Evolutionary conservation across 2,113 vertebrate species (phyloP).

Genomic region (Poeciliopsis retropinna): DNA sequence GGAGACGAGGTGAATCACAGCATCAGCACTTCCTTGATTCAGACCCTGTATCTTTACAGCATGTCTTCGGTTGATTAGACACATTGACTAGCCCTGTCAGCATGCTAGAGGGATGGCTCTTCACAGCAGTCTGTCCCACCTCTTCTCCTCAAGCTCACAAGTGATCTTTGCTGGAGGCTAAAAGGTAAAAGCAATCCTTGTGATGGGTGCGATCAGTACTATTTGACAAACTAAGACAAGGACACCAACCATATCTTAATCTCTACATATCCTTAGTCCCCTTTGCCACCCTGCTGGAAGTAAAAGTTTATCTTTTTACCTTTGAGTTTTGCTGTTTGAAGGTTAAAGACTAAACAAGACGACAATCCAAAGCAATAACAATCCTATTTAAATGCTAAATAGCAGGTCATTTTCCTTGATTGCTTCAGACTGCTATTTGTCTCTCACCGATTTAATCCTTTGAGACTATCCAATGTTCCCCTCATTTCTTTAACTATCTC

Average conservation of each 20-base stretch:
- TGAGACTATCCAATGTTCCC: conserved; percentile 22
- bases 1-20: conserved; percentile 55
- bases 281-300: conserved; percentile 14
- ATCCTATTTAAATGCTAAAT: conserved; percentile 54
- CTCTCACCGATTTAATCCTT: conserved; percentile 49
- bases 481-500: conserved; percentile 2
- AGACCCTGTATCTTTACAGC: conserved; percentile 53
- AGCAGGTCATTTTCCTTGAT: conserved; percentile 48
- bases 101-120: conserved; percentile 49
- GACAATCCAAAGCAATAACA: conserved; percentile 10
- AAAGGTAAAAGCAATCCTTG: conserved; percentile 19
- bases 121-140: conserved; percentile 27
- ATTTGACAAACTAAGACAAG: conserved; percentile 23
- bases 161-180: conserved; percentile 36
- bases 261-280: neutral
- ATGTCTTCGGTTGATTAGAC: conserved; percentile 70
- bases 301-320: conserved; percentile 13
- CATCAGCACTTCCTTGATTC: conserved; percentile 64
- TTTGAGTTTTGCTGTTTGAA: neutral
- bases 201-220: conserved; percentile 37
- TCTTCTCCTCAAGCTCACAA: conserved; percentile 15
- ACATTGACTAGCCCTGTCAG: conserved; percentile 71
- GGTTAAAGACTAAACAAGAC: conserved; percentile 28
- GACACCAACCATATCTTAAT: conserved; percentile 25
- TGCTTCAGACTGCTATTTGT: conserved; percentile 37